A percentile compares a stretch with the other conserved stretches of the same genome.
These are phyloP conservation scores for Mythimna pallens DNA, from an alignment of 2,888 invertebrate species.

Conservation along the genomic window DNA sequence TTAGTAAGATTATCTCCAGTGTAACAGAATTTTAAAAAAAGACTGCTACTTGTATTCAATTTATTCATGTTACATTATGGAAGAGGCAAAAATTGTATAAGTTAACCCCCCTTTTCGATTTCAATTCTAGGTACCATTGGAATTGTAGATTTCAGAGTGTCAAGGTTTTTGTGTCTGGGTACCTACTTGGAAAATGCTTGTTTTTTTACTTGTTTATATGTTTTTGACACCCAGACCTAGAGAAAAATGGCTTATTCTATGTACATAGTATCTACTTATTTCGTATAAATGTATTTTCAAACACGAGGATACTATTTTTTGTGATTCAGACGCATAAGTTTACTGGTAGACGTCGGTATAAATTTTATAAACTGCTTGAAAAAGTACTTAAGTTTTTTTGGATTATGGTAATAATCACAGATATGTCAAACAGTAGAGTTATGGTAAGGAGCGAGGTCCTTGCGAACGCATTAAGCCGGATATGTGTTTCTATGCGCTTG, in stretches of 20 bases:
- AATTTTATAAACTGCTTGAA: background rate
- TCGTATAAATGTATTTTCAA: background rate
- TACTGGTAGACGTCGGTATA: background rate
- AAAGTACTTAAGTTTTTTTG: background rate
- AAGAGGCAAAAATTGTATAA: conserved; percentile 15
- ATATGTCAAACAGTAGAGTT: no score
- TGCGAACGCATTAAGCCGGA: no score
- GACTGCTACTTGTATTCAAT: conserved; percentile 10
- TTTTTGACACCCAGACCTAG: background rate
- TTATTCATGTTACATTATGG: conserved; percentile 43
- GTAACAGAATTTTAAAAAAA: conserved; percentile 51
- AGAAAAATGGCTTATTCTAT: background rate
- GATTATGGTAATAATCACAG: background rate
- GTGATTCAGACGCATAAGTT: background rate
- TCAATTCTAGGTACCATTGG: conserved; percentile 19
- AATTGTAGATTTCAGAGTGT: conserved; percentile 44
- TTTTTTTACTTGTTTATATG: background rate
- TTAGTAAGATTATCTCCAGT: conserved; percentile 7
- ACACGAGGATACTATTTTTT: background rate
- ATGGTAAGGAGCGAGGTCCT: no score
- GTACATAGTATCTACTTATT: background rate
- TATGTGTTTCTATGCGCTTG: no score
- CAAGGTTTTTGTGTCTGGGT: conserved; percentile 16
- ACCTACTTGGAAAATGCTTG: background rate
- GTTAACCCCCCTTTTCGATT: conserved; percentile 2